Evolutionary conservation across 2,113 vertebrate genomes (phyloP), one percentile per base, ranked within the genome.

Genomic region (Mus musculus): DNA sequence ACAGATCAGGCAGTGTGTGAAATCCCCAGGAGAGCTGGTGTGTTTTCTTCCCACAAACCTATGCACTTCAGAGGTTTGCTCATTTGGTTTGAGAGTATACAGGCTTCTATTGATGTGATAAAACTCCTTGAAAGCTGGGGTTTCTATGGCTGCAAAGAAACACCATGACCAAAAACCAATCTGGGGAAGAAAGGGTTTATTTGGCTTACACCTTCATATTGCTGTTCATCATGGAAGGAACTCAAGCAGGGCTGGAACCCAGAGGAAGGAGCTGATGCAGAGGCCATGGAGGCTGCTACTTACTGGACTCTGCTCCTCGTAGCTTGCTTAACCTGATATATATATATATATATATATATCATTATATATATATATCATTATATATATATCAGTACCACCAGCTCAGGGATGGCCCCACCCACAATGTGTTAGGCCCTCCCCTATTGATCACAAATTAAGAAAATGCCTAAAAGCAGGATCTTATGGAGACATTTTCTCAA

Each of bases 1-100:
- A 85, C 33, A 89, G 67, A 93, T 91, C 54, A 78, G 3, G 2
- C 67, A 42, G 17, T 82, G 46, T 87, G 89, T 42, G 9, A 19
- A 77, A 91, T 96, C 73, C 95, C 67, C 77, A 39, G 49, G 85
- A 94, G 77, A 91, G 39, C 28, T 54, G 14, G 54, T 77, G 89
- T 89, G 20, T 91, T 96, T 96, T 89, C 67, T 77, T 92, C 88
- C 61, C 39, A 49, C 59, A 92, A 86, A 91, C 90, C 54, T 54
- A 63, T 94, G 87, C 56, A 26, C 46, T 61, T 89, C 42, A 69
- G 61, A 93, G 69, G 52, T 81, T 94, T 28, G 33, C 46, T 96
- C 67, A 82, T 86, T 96, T 89, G 84, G 54, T 82, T 90, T 88
- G 36, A 65, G 92, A 75, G 8, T 61, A 26, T 86, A 28, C 61